Evolutionary conservation across 1,140 invertebrate species (phyloP), one percentile per base, ranked within the genome.

Genomic region (Diploscapter pachys): DNA sequence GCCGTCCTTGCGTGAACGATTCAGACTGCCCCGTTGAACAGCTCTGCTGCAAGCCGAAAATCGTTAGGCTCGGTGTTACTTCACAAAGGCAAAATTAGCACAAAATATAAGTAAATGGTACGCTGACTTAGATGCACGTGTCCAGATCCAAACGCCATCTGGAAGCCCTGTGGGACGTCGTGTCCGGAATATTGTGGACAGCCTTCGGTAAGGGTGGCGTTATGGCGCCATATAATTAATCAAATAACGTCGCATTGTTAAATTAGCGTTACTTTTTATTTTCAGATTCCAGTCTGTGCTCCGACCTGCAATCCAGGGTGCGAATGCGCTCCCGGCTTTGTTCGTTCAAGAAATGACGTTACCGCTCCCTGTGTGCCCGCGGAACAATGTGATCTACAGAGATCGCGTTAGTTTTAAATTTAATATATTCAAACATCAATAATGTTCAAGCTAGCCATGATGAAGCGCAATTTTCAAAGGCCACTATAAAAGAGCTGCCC

Each of bases 151-250:
- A 52, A 73, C 48, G 75, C 75, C 4, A 71, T 71, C 8, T 76
- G 75, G 75, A 75, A 55, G 9, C 54, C 61, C 6, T 76, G 75
- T 72, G 75, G 75, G 6, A 72, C 69, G 13, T 49, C 72, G 4
- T 76, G 75, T 54, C 75, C 75, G 8, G 75, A 76, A 11, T 76
- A 76, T 31, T 76, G 75, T 67, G 69, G 69, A 8, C 63, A 71
- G 8, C 75, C 69, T 5, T 72, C 75, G 3, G 49, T 68, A 53
- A 6, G 51, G 52, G 1, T 31, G 31, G 1, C 31, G 31, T 31
- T 31, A 31, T 31, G 31, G 31, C 31, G 31, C 31, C 31, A 31
- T 31, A 31, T 31, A 31, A 31, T 31, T 31, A 31, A 31, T 31
- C 31, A 31, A 31, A 31, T 31, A 31, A 31, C 31, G 31, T 51